Percentiles rank a stretch among this genome's conserved stretches.
Conservation (phyloP, 2,797 vertebrate species). For the Rhinogobio ventralis region DNA sequence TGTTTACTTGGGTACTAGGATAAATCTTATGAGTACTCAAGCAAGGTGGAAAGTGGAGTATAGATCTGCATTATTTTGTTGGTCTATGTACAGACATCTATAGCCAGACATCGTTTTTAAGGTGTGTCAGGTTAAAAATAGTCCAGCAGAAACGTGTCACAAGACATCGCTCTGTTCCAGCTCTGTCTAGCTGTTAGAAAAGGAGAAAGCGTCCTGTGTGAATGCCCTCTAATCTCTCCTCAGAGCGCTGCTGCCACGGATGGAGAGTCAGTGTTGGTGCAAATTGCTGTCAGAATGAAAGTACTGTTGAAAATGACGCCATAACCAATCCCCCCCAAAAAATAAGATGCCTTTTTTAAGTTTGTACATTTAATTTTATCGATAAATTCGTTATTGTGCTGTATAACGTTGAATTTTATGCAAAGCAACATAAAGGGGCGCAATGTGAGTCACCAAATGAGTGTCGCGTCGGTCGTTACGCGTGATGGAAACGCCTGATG, state of each 20-base stretch:
- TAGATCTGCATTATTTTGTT: constrained; percentile 11
- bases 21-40: not conserved
- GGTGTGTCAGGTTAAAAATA: constrained; percentile 31
- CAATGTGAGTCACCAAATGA: too few species aligned
- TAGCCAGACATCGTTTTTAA: not conserved
- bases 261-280: not conserved
- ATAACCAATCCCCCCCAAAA: not conserved
- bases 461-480: too few species aligned
- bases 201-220: not conserved
- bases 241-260: not conserved
- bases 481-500: too few species aligned
- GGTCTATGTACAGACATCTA: not conserved
- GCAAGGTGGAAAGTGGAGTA: not conserved
- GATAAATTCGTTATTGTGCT: too few species aligned
- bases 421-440: too few species aligned
- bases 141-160: not conserved
- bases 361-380: too few species aligned
- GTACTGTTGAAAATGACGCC: not conserved
- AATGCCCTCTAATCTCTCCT: constrained; percentile 6
- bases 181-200: constrained; percentile 24
- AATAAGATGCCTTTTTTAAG: not conserved
- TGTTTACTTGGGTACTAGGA: not conserved
- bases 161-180: not conserved
- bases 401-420: too few species aligned
- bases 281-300: not conserved